phyloP scores from a whole-genome alignment of 1,140 invertebrate genomes.

The Orchesella cincta region DNA sequence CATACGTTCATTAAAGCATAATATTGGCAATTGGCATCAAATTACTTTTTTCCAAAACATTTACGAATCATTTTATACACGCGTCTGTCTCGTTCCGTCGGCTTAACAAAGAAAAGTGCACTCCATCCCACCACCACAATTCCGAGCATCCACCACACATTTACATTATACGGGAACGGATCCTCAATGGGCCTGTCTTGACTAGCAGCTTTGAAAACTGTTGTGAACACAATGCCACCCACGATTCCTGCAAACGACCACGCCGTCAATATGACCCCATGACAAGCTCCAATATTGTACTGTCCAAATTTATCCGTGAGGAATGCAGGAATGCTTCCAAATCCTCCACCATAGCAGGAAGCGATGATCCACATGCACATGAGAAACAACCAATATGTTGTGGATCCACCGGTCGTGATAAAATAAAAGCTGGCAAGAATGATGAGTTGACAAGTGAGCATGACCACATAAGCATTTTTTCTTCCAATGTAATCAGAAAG shows the following conservation, averaged over 20 bases:
- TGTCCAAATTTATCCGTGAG: conserved; percentile 46
- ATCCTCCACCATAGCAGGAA: conserved; percentile 45
- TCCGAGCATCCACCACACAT: conserved; percentile 45
- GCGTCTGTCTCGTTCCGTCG: conserved; percentile 30
- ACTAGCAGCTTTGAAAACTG: conserved; percentile 35
- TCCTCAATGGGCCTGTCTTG: conserved; percentile 9
- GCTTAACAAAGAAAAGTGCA: conserved; percentile 30
- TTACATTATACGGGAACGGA: conserved; percentile 44
- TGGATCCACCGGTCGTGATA: conserved; percentile 38
- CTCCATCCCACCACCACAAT: conserved; percentile 38
- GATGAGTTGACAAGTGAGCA: conserved; percentile 41
- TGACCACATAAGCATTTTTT: conserved; percentile 42
- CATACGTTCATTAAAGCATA: too few relatives aligned
- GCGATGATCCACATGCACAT: conserved; percentile 41
- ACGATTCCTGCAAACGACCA: conserved; percentile 46
- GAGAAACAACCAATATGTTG: conserved; percentile 44
- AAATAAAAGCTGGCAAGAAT: conserved; percentile 42
- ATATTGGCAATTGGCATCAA: too few relatives aligned
- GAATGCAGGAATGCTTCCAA: conserved; percentile 46
- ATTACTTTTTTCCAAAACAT: too few relatives aligned
- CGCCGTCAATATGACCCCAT: conserved; percentile 47
- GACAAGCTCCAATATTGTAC: conserved; percentile 42
- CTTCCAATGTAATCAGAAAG: conserved; percentile 44
- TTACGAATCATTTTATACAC: too few relatives aligned
- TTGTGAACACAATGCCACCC: conserved; percentile 45